Evolutionary conservation across 2,797 vertebrate species (phyloP).

Genomic region (Rhynchotus rufescens): DNA sequence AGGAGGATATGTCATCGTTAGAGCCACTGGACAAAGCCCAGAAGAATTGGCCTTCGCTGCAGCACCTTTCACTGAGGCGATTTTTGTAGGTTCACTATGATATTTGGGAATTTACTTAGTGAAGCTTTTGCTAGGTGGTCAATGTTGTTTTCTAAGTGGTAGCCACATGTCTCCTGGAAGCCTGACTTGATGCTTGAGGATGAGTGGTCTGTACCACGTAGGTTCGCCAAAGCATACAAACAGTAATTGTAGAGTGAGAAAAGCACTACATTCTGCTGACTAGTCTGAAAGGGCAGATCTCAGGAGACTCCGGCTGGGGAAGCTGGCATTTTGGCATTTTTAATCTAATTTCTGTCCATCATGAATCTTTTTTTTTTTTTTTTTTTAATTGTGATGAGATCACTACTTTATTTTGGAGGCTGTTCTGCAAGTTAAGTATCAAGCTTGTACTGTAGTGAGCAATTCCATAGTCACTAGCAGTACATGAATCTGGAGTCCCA

Average conservation of each 20-base stretch:
- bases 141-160: not conserved
- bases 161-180: not conserved
- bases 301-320: not conserved
- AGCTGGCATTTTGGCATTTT: not conserved
- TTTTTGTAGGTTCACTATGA: not conserved
- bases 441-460: not conserved
- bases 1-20: not conserved
- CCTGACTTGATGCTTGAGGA: not conserved
- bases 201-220: not conserved
- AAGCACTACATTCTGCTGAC: not conserved
- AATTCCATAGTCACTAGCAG: not conserved
- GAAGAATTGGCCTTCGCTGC: not conserved
- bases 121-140: not conserved
- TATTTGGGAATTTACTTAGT: not conserved
- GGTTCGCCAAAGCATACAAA: not conserved
- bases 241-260: fast-evolving
- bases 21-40: not conserved
- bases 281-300: not conserved
- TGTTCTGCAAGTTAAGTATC: not conserved
- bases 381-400: not conserved
- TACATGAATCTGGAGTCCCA: not conserved
- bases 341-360: not conserved
- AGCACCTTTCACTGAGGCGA: not conserved
- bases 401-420: not conserved
- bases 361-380: not conserved